Conservation (phyloP, 23 tunicate genomes). For the Halocynthia aurantium region DNA sequence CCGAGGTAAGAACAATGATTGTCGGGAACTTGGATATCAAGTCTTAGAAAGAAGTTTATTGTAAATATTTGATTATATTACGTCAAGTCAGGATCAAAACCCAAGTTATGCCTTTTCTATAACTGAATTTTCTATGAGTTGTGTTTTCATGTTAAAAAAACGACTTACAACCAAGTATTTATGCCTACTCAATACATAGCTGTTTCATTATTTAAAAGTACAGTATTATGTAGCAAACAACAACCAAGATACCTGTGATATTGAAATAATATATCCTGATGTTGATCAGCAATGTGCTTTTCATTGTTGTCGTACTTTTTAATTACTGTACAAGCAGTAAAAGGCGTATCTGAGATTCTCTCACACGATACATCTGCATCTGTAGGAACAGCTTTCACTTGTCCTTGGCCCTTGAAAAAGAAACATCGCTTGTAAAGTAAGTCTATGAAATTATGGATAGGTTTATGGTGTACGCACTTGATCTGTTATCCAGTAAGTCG, state of each 20-base stretch:
- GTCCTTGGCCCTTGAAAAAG: background rate
- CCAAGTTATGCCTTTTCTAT: no score
- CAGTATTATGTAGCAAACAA: background rate
- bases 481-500: background rate
- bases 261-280: constrained; percentile 4
- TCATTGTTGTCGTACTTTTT: background rate
- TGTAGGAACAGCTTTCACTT: background rate
- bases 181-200: no score
- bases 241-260: constrained; percentile 52
- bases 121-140: no score
- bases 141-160: no score
- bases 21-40: background rate
- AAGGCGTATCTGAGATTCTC: background rate
- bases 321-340: background rate
- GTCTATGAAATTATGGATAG: background rate
- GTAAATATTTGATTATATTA: no score
- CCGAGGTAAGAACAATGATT: background rate
- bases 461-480: background rate
- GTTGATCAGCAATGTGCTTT: background rate
- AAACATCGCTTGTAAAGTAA: background rate
- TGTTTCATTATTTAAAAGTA: no score
- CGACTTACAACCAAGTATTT: no score
- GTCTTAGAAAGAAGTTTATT: background rate
- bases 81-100: no score
- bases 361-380: background rate